Percentiles rank a stretch among this genome's conserved stretches.
These are phyloP conservation scores for Entomobrya proxima DNA, from an alignment of 2,888 invertebrate genomes.

Conservation along the genomic window DNA sequence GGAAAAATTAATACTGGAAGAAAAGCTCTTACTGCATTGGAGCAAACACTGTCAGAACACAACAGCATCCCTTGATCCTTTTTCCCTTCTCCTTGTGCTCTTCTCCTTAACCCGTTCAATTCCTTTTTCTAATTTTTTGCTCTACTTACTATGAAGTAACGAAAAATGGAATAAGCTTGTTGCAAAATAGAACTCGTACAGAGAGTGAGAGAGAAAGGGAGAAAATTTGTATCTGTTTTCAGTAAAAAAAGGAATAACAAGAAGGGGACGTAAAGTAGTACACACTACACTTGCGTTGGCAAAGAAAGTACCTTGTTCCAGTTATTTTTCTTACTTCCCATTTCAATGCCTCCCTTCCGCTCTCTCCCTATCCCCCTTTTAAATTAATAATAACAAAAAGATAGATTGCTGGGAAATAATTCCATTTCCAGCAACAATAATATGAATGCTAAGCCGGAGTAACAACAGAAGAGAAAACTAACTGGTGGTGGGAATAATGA, in stretches of 20 bases:
- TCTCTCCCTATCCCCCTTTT: neutral
- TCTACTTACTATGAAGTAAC: conserved; percentile 33
- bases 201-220: neutral
- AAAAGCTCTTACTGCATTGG: neutral
- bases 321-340: too few species aligned
- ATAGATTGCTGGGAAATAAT: conserved; percentile 10
- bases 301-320: conserved; percentile 20
- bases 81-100: neutral
- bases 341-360: too few species aligned
- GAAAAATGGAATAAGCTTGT: conserved; percentile 11
- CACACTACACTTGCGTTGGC: too few species aligned
- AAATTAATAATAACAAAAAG: conserved; percentile 14
- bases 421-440: neutral
- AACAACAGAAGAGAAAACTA: too few species aligned
- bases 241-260: neutral
- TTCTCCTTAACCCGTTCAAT: conserved; percentile 17
- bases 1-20: conserved; percentile 20
- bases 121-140: conserved; percentile 35
- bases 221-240: neutral
- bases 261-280: neutral
- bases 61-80: conserved; percentile 19
- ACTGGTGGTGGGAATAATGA: too few species aligned
- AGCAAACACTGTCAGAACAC: neutral
- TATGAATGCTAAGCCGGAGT: too few species aligned
- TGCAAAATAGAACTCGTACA: neutral